These are phyloP conservation scores for Aplysia californica DNA, from an alignment of 1,140 invertebrate species.

Conservation along the genomic window DNA sequence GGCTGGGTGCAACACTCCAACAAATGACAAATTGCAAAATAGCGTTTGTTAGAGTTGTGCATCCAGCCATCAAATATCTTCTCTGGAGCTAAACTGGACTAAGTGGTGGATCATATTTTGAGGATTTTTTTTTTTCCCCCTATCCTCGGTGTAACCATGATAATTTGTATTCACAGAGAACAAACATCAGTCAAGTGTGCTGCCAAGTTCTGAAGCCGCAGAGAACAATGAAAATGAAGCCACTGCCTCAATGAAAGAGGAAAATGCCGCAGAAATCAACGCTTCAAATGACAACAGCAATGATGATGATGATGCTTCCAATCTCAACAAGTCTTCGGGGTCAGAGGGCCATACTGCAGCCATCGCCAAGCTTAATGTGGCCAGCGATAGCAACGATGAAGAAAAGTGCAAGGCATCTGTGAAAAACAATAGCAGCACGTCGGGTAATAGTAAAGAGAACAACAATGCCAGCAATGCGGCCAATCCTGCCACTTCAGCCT, in stretches of 20 bases:
- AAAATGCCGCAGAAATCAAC: neutral
- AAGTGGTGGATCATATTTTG: no score
- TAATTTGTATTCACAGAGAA: no score
- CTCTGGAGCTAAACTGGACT: no score
- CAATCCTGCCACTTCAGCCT: neutral
- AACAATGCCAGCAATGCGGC: conserved; percentile 11
- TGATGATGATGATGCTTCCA: neutral
- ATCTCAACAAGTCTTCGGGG: conserved; percentile 9
- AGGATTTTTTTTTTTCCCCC: neutral
- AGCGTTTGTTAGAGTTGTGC: no score
- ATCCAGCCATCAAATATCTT: no score
- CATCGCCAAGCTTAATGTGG: conserved; percentile 29
- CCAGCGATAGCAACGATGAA: conserved; percentile 14
- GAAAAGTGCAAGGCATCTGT: neutral
- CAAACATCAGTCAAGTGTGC: conserved; percentile 7
- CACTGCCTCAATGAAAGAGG: neutral
- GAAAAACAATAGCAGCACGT: neutral
- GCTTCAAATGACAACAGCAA: neutral
- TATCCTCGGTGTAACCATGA: no score
- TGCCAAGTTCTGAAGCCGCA: neutral
- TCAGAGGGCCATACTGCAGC: conserved; percentile 24
- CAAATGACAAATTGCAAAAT: no score
- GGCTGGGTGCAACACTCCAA: no score
- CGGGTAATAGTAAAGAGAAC: neutral
- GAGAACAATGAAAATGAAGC: conserved; percentile 5